Evolutionary conservation across 2,888 invertebrate genomes (phyloP).

Genomic region (Spisula subtruncata): DNA sequence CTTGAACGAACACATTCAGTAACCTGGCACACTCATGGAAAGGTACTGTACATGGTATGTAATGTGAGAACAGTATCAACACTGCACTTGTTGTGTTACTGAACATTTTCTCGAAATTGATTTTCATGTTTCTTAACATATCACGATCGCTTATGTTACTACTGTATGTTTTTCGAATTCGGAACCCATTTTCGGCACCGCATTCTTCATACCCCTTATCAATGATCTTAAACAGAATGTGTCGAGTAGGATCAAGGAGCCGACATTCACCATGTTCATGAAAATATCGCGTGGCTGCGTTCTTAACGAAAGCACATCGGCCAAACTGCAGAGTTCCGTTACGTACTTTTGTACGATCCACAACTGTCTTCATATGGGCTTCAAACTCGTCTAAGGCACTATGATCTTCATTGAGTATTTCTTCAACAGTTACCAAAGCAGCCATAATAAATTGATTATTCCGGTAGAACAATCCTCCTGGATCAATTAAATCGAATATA

Average conservation of each 20-base stretch:
- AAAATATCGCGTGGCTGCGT: conserved; percentile 25
- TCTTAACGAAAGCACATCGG: conserved; percentile 28
- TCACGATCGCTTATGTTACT: not conserved
- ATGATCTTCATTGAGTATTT: conserved; percentile 16
- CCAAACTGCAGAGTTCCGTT: conserved; percentile 18
- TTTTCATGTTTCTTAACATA: conserved; percentile 32
- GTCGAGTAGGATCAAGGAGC: conserved; percentile 36
- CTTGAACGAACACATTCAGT: conserved; percentile 4
- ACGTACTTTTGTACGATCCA: not conserved
- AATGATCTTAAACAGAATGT: conserved; percentile 26
- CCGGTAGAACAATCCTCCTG: not conserved
- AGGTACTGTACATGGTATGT: conserved; percentile 38
- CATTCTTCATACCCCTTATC: not conserved
- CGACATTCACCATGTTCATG: conserved; percentile 46
- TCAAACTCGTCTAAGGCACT: conserved; percentile 9
- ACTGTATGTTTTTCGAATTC: not conserved
- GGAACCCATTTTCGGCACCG: not conserved
- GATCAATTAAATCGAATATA: conserved; percentile 20
- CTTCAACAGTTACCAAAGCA: conserved; percentile 16
- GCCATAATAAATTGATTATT: conserved; percentile 31
- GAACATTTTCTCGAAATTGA: not conserved
- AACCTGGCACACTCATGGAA: conserved; percentile 35
- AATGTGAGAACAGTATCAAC: conserved; percentile 13
- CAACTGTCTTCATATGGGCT: not conserved
- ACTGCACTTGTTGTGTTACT: not conserved